Evolutionary conservation across 2,113 vertebrate genomes (phyloP), one percentile per base, ranked within the genome.

Genomic region (Poicephalus meyeri): DNA sequence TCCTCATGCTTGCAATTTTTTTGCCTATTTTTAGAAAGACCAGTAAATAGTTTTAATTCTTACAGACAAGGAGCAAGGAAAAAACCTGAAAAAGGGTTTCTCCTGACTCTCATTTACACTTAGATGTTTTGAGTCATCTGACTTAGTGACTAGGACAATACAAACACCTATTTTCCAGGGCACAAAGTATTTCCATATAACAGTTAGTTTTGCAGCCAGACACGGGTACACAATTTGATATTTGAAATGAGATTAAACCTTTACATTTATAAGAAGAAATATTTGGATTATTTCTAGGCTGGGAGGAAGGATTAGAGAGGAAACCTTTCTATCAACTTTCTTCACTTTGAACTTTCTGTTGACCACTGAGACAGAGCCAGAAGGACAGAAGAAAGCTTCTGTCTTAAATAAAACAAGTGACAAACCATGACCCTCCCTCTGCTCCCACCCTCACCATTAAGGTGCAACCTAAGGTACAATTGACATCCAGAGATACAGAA

Each of bases 371-470:
- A 61, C 17, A 73, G 19, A 83, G 13, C 10, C 6, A 37, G 29
- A 12, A 47, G 0, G 0, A 60, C 19, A 61, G 16, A 86, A 7
- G 20, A 86, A 9, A 94, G 8, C 15, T 11, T 80, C n/a, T 88
- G 33, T 17, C 70, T 14, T 16, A 80, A 85, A n/a, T 55, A 47
- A 19, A 79, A 25, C 11, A 80, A 47, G 15, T 37, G 46, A 56
- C 50, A 91, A 63, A 60, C 11, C 0, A 0, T 35, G 28, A 35
- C 1, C 3, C 2, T 39, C 5, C 6, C 11, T 46, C 20, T 46
- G 16, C 58, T 88, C 44, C 0, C 0, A 60, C 78, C 33, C 26
- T 71, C 21, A 42, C 24, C 0, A 0, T 8, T 42, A 78, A 86
- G 39, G 44, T 74, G 52, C 33, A 55, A 10, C 56, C 23, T 70